Evolutionary conservation across 2,888 invertebrate species (phyloP), one percentile per base, ranked within the genome.

Genomic region (Platerodrilus igneus): DNA sequence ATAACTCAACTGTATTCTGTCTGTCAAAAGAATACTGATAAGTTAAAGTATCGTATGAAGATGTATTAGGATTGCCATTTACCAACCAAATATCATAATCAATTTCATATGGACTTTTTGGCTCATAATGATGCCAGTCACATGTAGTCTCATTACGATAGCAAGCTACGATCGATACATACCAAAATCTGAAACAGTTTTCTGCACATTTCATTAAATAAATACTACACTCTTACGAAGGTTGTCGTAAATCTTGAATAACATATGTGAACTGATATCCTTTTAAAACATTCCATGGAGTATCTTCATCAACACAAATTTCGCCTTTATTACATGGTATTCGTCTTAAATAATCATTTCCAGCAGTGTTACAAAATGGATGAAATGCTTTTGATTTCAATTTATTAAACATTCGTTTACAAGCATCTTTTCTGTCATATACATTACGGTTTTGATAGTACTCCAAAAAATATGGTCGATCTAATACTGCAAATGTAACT

Each of bases 1-100:
- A 93, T 54, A 95, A 75, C 68, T 94, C 93, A 38, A 92, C 74
- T 5, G 93, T 86, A 65, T 94, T 90, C 68, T 93, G 93, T 62
- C 87, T 79, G 63, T 97, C 96, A 70, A 94, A 96, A 1, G 95
- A 95, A 67, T 96, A 96, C 66, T 97, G 94, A 70, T 92, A 94
- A 39, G 89, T 81, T 57, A 96, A 76, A 39, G 88, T 86, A 66
- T 91, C 93, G 59, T 86, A 86, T 44, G 86, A 78, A 41, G 88
- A 87, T 55, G 81, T 77, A 63, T 88, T 89, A 0, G 97, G 97
- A 69, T 91, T 89, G 15, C 96, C 95, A 69, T 97, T 97, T 4
- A 96, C 95, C 29, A 97, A 75, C 86, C 92, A 93, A 52, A 97
- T 84, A 66, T 97, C 91, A 67, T 95, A 97, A 33, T 83, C 72